Conservation (phyloP, 2,888 invertebrate genomes). For the Sphaerolaimus hirsutus region DNA sequence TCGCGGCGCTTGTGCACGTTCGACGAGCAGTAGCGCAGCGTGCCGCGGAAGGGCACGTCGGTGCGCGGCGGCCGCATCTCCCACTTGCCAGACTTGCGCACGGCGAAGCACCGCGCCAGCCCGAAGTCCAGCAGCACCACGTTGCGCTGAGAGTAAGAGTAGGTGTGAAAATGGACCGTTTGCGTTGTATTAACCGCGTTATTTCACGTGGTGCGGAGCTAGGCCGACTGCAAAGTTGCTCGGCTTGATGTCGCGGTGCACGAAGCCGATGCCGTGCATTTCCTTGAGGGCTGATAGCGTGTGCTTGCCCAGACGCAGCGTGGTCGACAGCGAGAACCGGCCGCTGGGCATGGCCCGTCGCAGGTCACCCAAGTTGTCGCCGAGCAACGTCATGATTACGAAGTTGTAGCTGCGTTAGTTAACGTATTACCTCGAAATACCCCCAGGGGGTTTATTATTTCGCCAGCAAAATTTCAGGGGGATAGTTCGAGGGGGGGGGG, state of each 20-base stretch:
- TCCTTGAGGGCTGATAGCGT: constrained; percentile 7
- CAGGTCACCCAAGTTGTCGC: constrained; percentile 14
- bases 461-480: no score
- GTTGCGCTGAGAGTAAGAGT: constrained; percentile 2
- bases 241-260: constrained; percentile 2
- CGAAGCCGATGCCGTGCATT: background rate
- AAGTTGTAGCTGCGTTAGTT: no score
- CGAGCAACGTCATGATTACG: constrained; percentile 17
- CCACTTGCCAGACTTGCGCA: constrained; percentile 8
- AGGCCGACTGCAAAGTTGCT: background rate
- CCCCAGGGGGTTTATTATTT: no score
- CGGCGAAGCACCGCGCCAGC: constrained; percentile 15
- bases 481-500: no score
- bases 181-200: no score
- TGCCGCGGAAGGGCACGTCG: constrained; percentile 17
- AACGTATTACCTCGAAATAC: no score
- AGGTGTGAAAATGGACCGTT: no score
- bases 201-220: background rate
- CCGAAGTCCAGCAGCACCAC: constrained; percentile 19
- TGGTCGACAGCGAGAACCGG: constrained; percentile 10
- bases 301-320: constrained; percentile 13
- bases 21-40: constrained; percentile 15
- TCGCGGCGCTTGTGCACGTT: constrained; percentile 13
- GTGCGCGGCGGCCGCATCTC: constrained; percentile 11
- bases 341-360: constrained; percentile 12